phyloP scores from a whole-genome alignment of 2,888 invertebrate species.

The Metacarcinus magister region DNA sequence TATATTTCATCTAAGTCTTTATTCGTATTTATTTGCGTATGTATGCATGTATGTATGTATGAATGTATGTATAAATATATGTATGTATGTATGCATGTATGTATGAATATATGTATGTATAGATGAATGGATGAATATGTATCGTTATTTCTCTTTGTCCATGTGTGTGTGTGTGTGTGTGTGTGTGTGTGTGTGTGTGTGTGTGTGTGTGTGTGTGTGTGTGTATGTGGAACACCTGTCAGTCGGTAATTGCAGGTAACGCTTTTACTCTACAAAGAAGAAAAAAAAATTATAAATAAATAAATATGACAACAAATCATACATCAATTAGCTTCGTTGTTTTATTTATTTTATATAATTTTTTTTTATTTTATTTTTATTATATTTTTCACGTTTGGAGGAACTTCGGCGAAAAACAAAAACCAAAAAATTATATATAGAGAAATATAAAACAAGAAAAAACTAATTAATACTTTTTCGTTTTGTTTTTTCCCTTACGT shows the following conservation, averaged over 20 bases:
- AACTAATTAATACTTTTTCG: too few relatives aligned
- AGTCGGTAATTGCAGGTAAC: not conserved
- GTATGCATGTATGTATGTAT: slow-evolving; percentile 42
- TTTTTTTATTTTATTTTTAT: too few relatives aligned
- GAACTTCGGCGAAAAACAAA: not conserved
- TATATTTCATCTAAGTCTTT: not conserved
- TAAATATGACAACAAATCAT: not conserved
- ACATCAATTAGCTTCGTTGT: not conserved
- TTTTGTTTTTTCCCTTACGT: too few relatives aligned
- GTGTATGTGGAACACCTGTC: slow-evolving; percentile 10
- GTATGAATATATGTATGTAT: slow-evolving; percentile 13
- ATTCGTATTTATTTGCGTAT: not conserved
- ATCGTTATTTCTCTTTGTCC: not conserved
- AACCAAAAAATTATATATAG: too few relatives aligned
- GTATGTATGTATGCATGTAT: slow-evolving; percentile 52
- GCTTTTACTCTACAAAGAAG: not conserved
- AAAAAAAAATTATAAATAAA: too few relatives aligned
- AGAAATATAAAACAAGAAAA: too few relatives aligned
- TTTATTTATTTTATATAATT: too few relatives aligned
- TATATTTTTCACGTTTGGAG: not conserved
- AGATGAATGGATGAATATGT: not conserved
- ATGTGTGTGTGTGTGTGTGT: slow-evolving; percentile 50
- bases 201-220: slow-evolving; percentile 59
- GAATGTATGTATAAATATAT: slow-evolving; percentile 44
- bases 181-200: slow-evolving; percentile 54